These are phyloP conservation scores for Stenotaenia linearis DNA, from an alignment of 2,888 invertebrate species.

Conservation along the genomic window DNA sequence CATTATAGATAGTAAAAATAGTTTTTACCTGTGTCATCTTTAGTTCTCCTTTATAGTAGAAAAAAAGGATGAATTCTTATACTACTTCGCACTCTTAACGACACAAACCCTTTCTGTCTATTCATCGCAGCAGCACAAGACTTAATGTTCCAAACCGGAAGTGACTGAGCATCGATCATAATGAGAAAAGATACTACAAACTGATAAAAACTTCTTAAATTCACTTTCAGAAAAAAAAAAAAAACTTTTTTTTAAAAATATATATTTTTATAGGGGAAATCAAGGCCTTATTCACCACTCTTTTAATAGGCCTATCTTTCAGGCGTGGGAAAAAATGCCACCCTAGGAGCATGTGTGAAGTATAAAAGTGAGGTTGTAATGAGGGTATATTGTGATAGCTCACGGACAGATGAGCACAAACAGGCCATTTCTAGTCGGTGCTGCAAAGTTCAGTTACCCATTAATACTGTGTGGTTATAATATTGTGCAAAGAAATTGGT, in stretches of 20 bases:
- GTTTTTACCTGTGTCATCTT: not conserved
- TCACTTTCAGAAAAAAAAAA: not conserved
- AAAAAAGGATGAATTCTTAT: not conserved
- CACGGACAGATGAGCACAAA: constrained; percentile 22
- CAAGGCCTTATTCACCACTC: not conserved
- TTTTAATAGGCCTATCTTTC: not conserved
- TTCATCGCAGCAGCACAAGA: not conserved
- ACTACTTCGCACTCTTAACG: not conserved
- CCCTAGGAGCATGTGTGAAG: not conserved
- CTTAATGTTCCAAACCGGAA: not conserved
- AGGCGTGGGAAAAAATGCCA: constrained; percentile 14
- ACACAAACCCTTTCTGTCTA: not conserved
- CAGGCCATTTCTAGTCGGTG: not conserved
- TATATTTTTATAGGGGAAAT: not conserved
- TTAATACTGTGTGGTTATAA: not conserved
- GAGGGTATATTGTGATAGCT: constrained; percentile 17
- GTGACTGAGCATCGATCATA: not conserved
- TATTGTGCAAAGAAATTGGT: not conserved
- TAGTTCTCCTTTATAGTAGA: not conserved
- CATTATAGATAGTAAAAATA: not conserved
- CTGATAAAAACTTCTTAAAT: not conserved
- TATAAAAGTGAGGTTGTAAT: constrained; percentile 12
- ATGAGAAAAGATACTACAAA: not conserved
- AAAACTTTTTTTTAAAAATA: not conserved
- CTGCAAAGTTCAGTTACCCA: not conserved